Evolutionary conservation across 2,113 vertebrate species (phyloP).

Genomic region (Dendropsophus ebraccatus): DNA sequence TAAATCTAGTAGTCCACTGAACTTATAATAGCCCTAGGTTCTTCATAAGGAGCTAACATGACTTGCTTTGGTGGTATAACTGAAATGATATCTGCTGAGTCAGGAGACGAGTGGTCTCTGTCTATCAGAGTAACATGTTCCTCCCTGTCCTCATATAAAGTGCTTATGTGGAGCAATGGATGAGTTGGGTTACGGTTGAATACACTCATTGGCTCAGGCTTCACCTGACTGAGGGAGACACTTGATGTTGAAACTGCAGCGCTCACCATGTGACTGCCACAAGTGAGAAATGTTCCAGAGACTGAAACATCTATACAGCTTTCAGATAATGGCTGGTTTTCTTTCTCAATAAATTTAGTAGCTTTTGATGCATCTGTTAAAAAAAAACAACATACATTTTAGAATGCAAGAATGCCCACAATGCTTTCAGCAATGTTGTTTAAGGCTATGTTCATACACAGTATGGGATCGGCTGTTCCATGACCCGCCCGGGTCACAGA

Average conservation of each 20-base stretch:
- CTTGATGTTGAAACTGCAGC: conserved; percentile 63
- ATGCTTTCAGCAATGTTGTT: not conserved
- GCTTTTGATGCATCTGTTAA: conserved; percentile 73
- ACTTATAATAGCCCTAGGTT: conserved; percentile 76
- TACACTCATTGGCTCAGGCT: conserved; percentile 69
- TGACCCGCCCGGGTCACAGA: too few relatives aligned
- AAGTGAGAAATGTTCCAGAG: conserved; percentile 71
- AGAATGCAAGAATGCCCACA: not conserved
- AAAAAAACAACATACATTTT: not conserved
- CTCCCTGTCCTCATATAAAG: conserved; percentile 75
- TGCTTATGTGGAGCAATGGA: conserved; percentile 78
- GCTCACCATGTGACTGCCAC: conserved; percentile 68
- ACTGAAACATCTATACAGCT: conserved; percentile 69
- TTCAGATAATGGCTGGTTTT: conserved; percentile 71
- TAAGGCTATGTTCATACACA: too few relatives aligned
- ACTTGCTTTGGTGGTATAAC: conserved; percentile 77
- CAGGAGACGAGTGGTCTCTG: conserved; percentile 64
- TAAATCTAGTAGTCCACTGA: conserved; percentile 75
- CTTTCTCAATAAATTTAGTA: conserved; percentile 65
- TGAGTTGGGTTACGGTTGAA: conserved; percentile 77
- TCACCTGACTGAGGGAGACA: conserved; percentile 69
- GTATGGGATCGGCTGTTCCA: too few relatives aligned
- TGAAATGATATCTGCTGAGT: conserved; percentile 71
- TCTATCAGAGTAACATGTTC: conserved; percentile 72
- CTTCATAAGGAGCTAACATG: conserved; percentile 76